Conservation (phyloP, 2,797 vertebrate genomes). For the Siniperca undulata region DNA sequence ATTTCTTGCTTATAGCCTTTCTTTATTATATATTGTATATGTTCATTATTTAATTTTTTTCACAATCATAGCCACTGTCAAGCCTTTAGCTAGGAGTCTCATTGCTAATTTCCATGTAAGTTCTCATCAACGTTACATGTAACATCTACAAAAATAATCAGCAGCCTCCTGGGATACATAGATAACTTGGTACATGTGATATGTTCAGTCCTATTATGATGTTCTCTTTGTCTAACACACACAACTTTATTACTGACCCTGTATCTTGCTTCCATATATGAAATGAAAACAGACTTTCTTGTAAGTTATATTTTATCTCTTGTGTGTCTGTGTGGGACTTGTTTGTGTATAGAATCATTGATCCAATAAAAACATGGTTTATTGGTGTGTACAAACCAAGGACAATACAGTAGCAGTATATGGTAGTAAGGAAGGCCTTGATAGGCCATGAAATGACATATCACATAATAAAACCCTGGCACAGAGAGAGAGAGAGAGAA, state of each 20-base stretch:
- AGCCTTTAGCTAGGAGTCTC: neutral
- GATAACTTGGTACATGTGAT: neutral
- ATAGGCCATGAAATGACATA: conserved; percentile 50
- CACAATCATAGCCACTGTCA: neutral
- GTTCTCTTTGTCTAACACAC: neutral
- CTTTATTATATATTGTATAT: neutral
- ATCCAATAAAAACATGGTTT: conserved; percentile 54
- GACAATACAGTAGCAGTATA: conserved; percentile 24
- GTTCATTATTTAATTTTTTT: neutral
- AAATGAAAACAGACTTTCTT: conserved; percentile 9
- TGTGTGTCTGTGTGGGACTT: conserved; percentile 13
- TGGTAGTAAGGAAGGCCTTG: conserved; percentile 7
- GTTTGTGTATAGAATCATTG: conserved; percentile 54
- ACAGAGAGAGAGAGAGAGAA: conserved; percentile 30
- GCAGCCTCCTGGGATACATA: neutral
- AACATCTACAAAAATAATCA: neutral
- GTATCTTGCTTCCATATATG: neutral
- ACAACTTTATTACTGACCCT: conserved; percentile 13
- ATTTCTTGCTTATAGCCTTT: neutral
- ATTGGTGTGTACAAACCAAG: conserved; percentile 31
- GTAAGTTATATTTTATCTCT: conserved; percentile 1
- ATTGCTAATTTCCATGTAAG: neutral
- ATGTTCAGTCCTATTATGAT: neutral
- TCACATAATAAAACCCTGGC: conserved; percentile 56
- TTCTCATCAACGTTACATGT: neutral